phyloP scores from a whole-genome alignment of 1,140 invertebrate genomes.

The Dendroctonus valens region DNA sequence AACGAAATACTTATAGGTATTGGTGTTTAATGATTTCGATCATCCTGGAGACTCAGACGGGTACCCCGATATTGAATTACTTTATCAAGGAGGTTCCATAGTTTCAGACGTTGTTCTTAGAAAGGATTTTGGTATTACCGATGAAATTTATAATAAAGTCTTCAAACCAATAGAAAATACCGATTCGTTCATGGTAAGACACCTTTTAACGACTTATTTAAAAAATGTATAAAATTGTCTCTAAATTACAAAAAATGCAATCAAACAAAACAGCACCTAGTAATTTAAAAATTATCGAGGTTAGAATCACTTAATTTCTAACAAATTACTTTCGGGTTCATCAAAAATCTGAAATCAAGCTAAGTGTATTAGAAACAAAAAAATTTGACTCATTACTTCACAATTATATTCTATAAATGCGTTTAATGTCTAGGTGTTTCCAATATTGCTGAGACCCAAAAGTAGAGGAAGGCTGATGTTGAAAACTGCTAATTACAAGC shows the following conservation, averaged over 20 bases:
- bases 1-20: conserved; percentile 51
- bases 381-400: neutral
- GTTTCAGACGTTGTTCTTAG: conserved; percentile 49
- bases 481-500: conserved; percentile 64
- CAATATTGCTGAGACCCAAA: conserved; percentile 67
- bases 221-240: neutral
- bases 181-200: conserved; percentile 44
- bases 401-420: neutral
- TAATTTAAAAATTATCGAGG: too few relatives aligned
- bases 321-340: too few relatives aligned
- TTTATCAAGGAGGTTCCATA: conserved; percentile 59
- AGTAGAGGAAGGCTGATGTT: conserved; percentile 70
- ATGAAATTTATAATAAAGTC: conserved; percentile 48
- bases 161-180: conserved; percentile 47
- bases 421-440: conserved; percentile 47
- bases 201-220: neutral
- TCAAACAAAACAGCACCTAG: neutral
- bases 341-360: too few relatives aligned
- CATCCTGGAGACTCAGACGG: conserved; percentile 61
- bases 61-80: conserved; percentile 73
- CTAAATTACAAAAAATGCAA: neutral
- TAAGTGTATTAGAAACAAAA: too few relatives aligned
- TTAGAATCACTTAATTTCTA: too few relatives aligned
- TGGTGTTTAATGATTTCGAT: conserved; percentile 40
- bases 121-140: conserved; percentile 49